Percentiles rank a stretch among this genome's conserved stretches.
Evolutionary conservation across 2,888 invertebrate genomes (phyloP).

Genomic region (Vanessa cardui): DNA sequence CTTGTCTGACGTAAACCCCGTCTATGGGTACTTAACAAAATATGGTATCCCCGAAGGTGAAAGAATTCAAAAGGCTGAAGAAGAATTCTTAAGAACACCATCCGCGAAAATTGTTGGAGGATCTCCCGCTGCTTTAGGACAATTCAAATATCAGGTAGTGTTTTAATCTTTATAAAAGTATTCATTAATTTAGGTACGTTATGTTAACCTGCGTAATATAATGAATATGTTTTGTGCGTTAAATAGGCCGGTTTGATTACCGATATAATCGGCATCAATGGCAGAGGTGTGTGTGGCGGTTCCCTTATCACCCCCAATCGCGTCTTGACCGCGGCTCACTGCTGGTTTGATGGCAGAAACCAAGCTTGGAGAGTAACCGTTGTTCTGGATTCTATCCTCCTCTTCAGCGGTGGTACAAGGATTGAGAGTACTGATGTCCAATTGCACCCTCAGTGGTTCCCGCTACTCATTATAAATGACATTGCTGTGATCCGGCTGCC

Average conservation of each 20-base stretch:
- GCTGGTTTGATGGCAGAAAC: slow-evolving; percentile 62
- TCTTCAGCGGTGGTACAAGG: slow-evolving; percentile 57
- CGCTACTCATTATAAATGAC: slow-evolving; percentile 53
- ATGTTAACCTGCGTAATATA: background rate
- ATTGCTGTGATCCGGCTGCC: slow-evolving; percentile 39
- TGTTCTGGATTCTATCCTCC: slow-evolving; percentile 53
- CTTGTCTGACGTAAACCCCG: slow-evolving; percentile 37
- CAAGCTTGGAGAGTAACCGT: slow-evolving; percentile 57
- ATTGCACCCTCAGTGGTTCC: slow-evolving; percentile 54
- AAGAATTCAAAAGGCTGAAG: slow-evolving; percentile 51
- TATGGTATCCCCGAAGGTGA: slow-evolving; percentile 56
- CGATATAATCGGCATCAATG: slow-evolving; percentile 44
- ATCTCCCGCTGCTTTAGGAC: slow-evolving; percentile 36
- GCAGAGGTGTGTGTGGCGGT: slow-evolving; percentile 58
- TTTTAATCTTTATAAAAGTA: background rate
- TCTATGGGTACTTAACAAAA: slow-evolving; percentile 54
- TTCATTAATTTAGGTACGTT: background rate
- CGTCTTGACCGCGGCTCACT: slow-evolving; percentile 64
- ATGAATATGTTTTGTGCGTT: background rate
- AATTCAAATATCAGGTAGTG: slow-evolving; percentile 29
- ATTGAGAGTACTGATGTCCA: slow-evolving; percentile 48
- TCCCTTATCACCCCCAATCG: slow-evolving; percentile 50
- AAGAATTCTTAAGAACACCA: slow-evolving; percentile 40
- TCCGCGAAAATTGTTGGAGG: slow-evolving; percentile 52
- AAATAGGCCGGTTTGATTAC: slow-evolving; percentile 53